phyloP scores from a whole-genome alignment of 2,113 vertebrate species.

The cattle (Bos taurus) region DNA sequence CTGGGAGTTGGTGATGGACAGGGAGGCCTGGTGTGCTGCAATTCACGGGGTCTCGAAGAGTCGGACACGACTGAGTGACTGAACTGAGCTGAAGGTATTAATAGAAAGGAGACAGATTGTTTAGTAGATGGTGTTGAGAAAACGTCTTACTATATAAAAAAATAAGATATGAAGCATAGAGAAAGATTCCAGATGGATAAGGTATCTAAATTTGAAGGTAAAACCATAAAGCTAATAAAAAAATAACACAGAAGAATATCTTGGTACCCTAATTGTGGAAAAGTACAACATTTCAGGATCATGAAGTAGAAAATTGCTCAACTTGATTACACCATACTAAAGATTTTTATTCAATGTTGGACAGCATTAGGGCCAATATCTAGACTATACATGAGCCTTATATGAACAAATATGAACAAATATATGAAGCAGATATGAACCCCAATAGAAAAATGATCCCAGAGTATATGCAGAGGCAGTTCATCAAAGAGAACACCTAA shows the following conservation, averaged over 20 bases:
- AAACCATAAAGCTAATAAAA: not conserved
- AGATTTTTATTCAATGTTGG: not conserved
- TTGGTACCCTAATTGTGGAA: not conserved
- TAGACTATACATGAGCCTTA: not conserved
- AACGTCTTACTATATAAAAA: not conserved
- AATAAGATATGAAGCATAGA: not conserved
- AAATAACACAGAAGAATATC: not conserved
- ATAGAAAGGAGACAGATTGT: not conserved
- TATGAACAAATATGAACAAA: not conserved
- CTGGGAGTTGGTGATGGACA: too few relatives aligned
- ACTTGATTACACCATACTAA: not conserved
- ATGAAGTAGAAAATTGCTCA: not conserved
- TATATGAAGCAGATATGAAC: not conserved
- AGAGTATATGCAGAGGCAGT: not conserved
- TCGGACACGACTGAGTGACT: too few relatives aligned
- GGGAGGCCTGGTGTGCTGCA: too few relatives aligned
- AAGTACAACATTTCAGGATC: not conserved
- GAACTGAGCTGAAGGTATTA: not conserved
- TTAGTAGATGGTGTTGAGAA: not conserved
- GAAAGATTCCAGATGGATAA: not conserved
- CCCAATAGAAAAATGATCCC: not conserved
- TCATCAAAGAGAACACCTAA: not conserved
- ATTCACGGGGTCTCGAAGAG: accelerated
- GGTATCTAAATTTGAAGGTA: not conserved
- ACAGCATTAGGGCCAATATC: not conserved